A percentile compares a stretch with the other conserved stretches of the same genome.
phyloP scores from a whole-genome alignment of 2,797 vertebrate genomes.

The Holocentrus rufus region DNA sequence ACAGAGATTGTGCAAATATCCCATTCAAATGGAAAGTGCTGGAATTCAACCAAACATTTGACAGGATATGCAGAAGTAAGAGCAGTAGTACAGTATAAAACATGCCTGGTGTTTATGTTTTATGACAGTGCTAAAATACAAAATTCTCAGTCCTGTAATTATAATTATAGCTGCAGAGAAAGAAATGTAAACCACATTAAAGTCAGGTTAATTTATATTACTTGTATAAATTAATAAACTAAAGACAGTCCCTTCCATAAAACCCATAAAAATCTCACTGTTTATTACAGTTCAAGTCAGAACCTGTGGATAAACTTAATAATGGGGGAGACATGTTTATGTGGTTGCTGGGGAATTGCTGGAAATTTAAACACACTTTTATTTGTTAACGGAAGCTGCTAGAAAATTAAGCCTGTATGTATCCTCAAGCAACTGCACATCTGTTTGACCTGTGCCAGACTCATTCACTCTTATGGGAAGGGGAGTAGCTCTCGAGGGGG shows the following conservation, averaged over 20 bases:
- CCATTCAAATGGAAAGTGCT: constrained; percentile 14
- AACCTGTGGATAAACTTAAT: constrained; percentile 28
- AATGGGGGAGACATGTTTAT: constrained; percentile 29
- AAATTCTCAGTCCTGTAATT: constrained; percentile 7
- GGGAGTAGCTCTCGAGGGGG: constrained; percentile 19
- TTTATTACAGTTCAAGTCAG: constrained; percentile 36
- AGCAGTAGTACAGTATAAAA: neutral
- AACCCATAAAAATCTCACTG: neutral
- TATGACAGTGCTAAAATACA: neutral
- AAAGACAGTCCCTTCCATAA: too few relatives aligned
- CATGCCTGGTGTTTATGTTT: constrained; percentile 2
- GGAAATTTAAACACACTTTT: constrained; percentile 29
- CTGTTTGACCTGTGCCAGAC: constrained; percentile 44
- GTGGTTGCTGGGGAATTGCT: constrained; percentile 21
- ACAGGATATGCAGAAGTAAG: neutral
- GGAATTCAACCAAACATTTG: neutral
- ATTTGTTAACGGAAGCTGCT: constrained; percentile 36
- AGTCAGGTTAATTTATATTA: neutral
- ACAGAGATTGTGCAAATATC: neutral
- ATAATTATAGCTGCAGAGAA: constrained; percentile 2
- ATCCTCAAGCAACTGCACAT: constrained; percentile 57
- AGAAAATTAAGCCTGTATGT: constrained; percentile 33
- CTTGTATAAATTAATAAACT: neutral
- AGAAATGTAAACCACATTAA: neutral
- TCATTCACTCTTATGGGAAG: constrained; percentile 33